Percentiles rank a stretch among this genome's conserved stretches.
These are phyloP conservation scores for Sinotaia quadrata DNA, from an alignment of 2,888 invertebrate genomes.

Conservation along the genomic window DNA sequence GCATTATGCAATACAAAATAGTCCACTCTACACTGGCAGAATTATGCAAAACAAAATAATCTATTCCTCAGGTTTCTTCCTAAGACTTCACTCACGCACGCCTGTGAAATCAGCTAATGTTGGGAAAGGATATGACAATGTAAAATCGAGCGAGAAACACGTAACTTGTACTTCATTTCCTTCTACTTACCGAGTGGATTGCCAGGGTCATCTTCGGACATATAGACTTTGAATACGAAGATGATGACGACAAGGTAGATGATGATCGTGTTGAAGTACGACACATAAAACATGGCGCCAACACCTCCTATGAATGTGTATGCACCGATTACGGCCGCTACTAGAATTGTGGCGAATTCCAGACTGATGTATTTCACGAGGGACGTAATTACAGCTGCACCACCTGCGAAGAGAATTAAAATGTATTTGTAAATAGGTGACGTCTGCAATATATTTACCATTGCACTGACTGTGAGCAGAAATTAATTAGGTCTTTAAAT, in stretches of 20 bases:
- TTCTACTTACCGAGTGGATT: constrained; percentile 48
- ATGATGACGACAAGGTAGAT: constrained; percentile 68
- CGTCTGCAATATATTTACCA: no score
- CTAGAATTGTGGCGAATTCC: constrained; percentile 66
- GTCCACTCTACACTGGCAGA: no score
- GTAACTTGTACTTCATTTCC: not conserved
- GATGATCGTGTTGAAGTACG: constrained; percentile 71
- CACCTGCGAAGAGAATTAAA: constrained; percentile 47
- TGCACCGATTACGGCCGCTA: constrained; percentile 65
- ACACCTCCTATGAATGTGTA: constrained; percentile 70
- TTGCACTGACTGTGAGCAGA: no score
- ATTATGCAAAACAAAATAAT: no score
- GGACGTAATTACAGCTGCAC: constrained; percentile 67
- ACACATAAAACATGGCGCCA: constrained; percentile 72
- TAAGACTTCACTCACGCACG: not conserved
- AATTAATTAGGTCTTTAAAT: no score
- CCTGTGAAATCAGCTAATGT: no score
- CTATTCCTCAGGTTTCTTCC: no score
- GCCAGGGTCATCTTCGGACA: constrained; percentile 43
- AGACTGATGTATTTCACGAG: constrained; percentile 65
- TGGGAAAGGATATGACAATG: no score
- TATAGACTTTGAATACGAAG: constrained; percentile 67
- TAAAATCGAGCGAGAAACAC: not conserved
- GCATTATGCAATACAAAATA: no score
- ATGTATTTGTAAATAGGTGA: no score